Conservation (phyloP, 2,888 invertebrate genomes). For the Drosophila recens region DNA sequence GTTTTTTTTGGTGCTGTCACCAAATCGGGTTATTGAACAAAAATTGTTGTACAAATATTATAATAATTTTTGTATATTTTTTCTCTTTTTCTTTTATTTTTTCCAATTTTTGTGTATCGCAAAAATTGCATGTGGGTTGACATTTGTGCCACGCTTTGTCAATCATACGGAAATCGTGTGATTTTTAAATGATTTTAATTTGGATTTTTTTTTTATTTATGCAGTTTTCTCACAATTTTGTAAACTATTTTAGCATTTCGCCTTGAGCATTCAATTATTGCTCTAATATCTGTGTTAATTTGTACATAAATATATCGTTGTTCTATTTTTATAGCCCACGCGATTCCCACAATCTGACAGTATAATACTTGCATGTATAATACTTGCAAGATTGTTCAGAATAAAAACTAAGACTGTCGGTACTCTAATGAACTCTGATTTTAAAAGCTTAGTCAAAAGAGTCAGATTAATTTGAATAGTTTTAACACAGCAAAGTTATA, state of each 20-base stretch:
- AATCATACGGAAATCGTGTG: constrained; percentile 53
- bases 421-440: neutral
- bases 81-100: neutral
- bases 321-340: constrained; percentile 27
- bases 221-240: constrained; percentile 7
- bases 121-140: constrained; percentile 44
- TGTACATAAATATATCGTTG: neutral
- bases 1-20: constrained; percentile 18
- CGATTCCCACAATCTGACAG: neutral
- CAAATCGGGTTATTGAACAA: constrained; percentile 25
- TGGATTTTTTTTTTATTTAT: constrained; percentile 22
- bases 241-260: constrained; percentile 16
- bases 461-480: neutral
- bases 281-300: constrained; percentile 1
- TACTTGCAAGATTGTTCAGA: neutral
- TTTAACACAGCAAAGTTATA: no score
- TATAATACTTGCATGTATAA: no score
- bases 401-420: neutral
- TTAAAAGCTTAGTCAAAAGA: neutral
- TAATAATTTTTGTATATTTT: constrained; percentile 13
- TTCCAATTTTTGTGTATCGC: constrained; percentile 18
- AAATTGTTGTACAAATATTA: constrained; percentile 23
- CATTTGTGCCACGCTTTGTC: constrained; percentile 52
- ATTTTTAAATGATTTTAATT: constrained; percentile 30
- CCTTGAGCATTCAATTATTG: constrained; percentile 31